Conservation (phyloP, 1,140 invertebrate genomes). For the Drosophila serrata region DNA sequence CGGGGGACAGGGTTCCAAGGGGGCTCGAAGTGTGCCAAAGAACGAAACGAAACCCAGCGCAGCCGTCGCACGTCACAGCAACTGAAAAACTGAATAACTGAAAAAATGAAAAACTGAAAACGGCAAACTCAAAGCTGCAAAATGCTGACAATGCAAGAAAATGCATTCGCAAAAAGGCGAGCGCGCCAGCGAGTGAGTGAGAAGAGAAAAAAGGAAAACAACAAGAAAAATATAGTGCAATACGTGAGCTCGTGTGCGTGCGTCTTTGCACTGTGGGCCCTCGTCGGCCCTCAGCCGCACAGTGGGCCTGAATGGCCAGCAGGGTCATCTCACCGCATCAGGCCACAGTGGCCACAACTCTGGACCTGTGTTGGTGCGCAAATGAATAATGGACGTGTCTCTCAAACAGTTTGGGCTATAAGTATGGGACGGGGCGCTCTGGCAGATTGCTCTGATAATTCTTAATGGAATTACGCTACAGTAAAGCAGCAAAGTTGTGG, state of each 20-base stretch:
- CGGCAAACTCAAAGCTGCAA: slow-evolving; percentile 54
- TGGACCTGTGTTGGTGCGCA: slow-evolving; percentile 17
- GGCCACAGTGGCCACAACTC: slow-evolving; percentile 20
- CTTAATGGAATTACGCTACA: slow-evolving; percentile 7
- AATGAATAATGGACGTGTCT: slow-evolving; percentile 35
- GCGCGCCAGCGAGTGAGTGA: slow-evolving; percentile 11
- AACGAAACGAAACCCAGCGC: slow-evolving; percentile 55
- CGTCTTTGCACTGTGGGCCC: slow-evolving; percentile 51
- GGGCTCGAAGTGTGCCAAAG: slow-evolving; percentile 75
- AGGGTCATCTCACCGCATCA: slow-evolving; percentile 10
- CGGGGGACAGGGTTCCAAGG: slow-evolving; percentile 14
- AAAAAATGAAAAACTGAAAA: slow-evolving; percentile 11
- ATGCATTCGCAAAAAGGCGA: slow-evolving; percentile 61
- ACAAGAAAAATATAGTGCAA: slow-evolving; percentile 34
- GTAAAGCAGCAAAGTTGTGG: not conserved
- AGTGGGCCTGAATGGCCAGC: slow-evolving; percentile 11
- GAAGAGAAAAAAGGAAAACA: slow-evolving; percentile 18
- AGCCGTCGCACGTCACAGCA: slow-evolving; percentile 59
- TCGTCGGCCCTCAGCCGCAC: slow-evolving; percentile 8
- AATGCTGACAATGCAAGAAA: slow-evolving; percentile 83
- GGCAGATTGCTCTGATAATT: slow-evolving; percentile 18
- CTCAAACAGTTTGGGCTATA: slow-evolving; percentile 30
- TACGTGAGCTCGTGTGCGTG: slow-evolving; percentile 59
- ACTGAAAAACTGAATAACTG: slow-evolving; percentile 27
- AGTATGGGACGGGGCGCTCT: slow-evolving; percentile 11